Evolutionary conservation across 2,888 invertebrate genomes (phyloP).

Genomic region (Quadroppia sp.): DNA sequence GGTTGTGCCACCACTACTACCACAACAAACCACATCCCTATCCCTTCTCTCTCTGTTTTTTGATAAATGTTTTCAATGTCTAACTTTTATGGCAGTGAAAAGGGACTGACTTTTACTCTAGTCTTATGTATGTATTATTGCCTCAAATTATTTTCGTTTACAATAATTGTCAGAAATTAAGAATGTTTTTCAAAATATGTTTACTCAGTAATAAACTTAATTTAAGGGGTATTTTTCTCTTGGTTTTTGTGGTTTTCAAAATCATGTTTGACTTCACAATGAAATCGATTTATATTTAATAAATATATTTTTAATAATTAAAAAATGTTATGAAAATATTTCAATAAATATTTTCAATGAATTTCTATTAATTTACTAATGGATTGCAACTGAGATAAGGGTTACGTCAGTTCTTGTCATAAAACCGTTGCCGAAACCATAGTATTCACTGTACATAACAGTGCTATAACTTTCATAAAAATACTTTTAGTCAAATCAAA

Average conservation of each 20-base stretch:
- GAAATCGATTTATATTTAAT: not conserved
- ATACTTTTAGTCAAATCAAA: no score
- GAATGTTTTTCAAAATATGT: not conserved
- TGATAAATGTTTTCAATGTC: conserved; percentile 9
- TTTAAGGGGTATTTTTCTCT: no score
- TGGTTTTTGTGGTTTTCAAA: not conserved
- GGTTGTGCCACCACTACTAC: not conserved
- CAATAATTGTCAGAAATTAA: not conserved
- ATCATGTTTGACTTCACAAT: not conserved
- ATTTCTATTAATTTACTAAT: conserved; percentile 1
- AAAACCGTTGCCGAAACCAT: not conserved
- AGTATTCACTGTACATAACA: not conserved
- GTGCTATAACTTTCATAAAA: not conserved
- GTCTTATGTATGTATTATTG: not conserved
- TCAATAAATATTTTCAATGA: not conserved
- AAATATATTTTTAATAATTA: not conserved
- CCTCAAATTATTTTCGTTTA: not conserved
- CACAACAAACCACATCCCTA: conserved; percentile 8
- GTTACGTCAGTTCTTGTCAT: not conserved
- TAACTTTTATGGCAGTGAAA: not conserved
- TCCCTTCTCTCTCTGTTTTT: no score
- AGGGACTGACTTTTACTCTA: not conserved
- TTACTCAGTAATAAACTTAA: not conserved
- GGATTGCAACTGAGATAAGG: not conserved
- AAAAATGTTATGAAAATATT: not conserved